phyloP scores from a whole-genome alignment of 2,888 invertebrate species.

The Ceramica pisi region DNA sequence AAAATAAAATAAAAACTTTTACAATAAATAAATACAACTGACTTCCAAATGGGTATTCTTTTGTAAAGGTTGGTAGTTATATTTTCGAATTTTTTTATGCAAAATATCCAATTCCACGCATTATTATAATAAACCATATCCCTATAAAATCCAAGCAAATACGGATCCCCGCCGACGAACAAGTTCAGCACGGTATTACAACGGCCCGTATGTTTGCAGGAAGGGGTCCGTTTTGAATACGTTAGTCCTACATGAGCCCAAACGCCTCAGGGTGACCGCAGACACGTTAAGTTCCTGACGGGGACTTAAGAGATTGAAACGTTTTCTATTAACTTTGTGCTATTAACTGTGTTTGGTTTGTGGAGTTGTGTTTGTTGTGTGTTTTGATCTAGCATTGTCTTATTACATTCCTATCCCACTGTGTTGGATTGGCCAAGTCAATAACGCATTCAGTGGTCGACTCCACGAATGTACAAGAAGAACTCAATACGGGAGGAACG shows the following conservation, averaged over 20 bases:
- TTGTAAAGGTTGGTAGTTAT: no score
- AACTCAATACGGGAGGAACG: no score
- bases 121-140: not conserved
- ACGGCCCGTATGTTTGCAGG: slow-evolving; percentile 57
- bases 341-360: slow-evolving; percentile 40
- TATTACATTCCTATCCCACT: not conserved
- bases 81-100: no score
- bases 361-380: slow-evolving; percentile 18
- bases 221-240: slow-evolving; percentile 67
- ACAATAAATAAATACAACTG: no score
- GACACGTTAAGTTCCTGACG: slow-evolving; percentile 73
- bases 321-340: slow-evolving; percentile 67
- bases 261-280: slow-evolving; percentile 76
- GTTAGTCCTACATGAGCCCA: slow-evolving; percentile 76
- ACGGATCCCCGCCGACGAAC: slow-evolving; percentile 22
- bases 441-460: no score
- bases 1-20: no score
- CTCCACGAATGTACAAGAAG: no score
- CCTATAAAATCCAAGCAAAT: not conserved
- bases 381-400: not conserved
- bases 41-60: no score
- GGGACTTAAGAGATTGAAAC: slow-evolving; percentile 67
- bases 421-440: no score
- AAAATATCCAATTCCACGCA: no score
- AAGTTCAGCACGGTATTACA: slow-evolving; percentile 46